A percentile compares a stretch with the other conserved stretches of the same genome.
Conservation (phyloP, 1,140 invertebrate species). For the Pteromalus puparum region DNA sequence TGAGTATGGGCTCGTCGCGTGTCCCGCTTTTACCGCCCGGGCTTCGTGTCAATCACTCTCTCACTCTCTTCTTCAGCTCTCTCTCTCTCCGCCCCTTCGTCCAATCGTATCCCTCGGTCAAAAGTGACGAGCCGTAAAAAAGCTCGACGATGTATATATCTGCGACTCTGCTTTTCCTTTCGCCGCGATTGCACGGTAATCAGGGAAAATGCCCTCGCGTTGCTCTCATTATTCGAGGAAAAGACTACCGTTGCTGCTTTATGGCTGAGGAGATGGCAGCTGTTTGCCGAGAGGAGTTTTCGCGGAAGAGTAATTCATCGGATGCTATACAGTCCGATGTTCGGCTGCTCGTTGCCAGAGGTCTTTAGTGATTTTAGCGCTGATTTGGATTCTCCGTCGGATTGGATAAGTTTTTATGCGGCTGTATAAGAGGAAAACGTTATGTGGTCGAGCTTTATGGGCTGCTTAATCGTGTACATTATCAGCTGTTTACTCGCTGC, state of each 20-base stretch:
- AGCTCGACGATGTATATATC: neutral
- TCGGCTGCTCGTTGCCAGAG: neutral
- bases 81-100: no score
- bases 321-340: neutral
- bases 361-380: neutral
- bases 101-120: conserved; percentile 31
- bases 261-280: neutral
- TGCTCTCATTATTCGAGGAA: neutral
- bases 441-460: no score
- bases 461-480: no score
- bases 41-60: conserved; percentile 8
- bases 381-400: neutral
- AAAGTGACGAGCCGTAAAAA: conserved; percentile 39
- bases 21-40: neutral
- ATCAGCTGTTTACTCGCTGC: no score
- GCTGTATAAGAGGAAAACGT: no score
- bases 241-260: neutral
- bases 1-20: conserved; percentile 7
- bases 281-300: no score
- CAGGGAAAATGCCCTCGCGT: neutral
- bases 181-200: conserved; percentile 50
- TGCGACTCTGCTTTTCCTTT: neutral
- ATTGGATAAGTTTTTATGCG: neutral
- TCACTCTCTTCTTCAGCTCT: neutral
- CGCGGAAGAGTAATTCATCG: neutral